Percentiles rank a stretch among this genome's conserved stretches.
Conservation (phyloP, 2,113 vertebrate species). For the Saguinus imperator region DNA sequence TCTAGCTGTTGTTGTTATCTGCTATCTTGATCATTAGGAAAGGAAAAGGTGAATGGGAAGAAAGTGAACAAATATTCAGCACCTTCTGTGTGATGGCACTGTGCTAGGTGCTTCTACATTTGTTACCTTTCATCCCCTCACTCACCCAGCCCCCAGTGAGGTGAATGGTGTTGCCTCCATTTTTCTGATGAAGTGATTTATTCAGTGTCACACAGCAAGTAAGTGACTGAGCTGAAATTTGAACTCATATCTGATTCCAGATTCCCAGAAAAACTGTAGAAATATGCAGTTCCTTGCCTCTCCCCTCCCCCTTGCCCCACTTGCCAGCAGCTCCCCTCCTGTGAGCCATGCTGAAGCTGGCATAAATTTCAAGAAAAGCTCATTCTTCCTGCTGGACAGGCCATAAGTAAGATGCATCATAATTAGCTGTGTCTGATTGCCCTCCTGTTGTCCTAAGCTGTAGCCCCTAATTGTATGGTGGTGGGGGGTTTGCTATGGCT, state of each 20-base stretch:
- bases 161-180: not conserved
- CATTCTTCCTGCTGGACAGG: slow-evolving; percentile 71
- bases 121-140: not conserved
- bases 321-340: slow-evolving; percentile 18
- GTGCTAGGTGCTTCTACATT: not conserved
- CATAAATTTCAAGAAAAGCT: slow-evolving; percentile 68
- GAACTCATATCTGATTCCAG: slow-evolving; percentile 24
- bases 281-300: not conserved
- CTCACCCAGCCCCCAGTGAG: not conserved
- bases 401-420: slow-evolving; percentile 85
- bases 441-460: slow-evolving; percentile 83
- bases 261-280: slow-evolving; percentile 10
- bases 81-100: not conserved
- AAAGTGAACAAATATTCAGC: not conserved
- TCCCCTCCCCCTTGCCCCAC: not conserved
- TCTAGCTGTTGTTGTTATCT: too few species aligned
- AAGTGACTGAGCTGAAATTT: not conserved
- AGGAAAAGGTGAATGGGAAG: not conserved
- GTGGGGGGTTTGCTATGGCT: slow-evolving; percentile 83
- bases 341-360: slow-evolving; percentile 53
- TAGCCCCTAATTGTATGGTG: slow-evolving; percentile 83
- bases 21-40: not conserved
- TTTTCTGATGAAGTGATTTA: not conserved
- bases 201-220: not conserved
- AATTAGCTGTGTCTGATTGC: slow-evolving; percentile 83